Conservation (phyloP, 2,888 invertebrate species). For the Scelioninae gen. 1 region DNA sequence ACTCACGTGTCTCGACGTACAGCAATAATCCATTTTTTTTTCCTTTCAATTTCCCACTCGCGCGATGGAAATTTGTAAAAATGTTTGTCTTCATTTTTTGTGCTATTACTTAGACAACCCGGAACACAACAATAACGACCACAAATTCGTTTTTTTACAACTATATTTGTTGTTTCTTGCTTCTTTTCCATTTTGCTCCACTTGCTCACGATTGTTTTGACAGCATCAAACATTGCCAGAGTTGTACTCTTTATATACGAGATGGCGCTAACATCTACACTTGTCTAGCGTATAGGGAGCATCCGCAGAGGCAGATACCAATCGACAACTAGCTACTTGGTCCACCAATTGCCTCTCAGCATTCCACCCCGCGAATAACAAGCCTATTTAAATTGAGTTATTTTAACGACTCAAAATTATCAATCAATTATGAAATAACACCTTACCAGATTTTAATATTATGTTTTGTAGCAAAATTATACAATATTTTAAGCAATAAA, state of each 20-base stretch:
- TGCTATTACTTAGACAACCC: neutral
- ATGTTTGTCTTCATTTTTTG: neutral
- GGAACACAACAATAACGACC: slow-evolving; percentile 19
- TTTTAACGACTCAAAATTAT: too few relatives aligned
- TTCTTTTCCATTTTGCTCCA: neutral
- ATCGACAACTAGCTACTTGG: too few relatives aligned
- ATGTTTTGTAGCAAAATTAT: too few relatives aligned
- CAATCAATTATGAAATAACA: too few relatives aligned
- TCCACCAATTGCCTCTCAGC: too few relatives aligned
- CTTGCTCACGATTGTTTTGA: neutral
- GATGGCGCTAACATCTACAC: too few relatives aligned
- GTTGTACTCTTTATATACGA: neutral
- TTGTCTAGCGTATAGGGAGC: too few relatives aligned
- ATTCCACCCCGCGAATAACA: too few relatives aligned
- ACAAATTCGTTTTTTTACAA: slow-evolving; percentile 5
- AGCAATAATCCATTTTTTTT: slow-evolving; percentile 15
- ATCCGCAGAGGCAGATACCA: too few relatives aligned
- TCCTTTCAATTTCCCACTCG: slow-evolving; percentile 3
- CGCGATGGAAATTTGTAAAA: slow-evolving; percentile 21
- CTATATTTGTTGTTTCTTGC: neutral
- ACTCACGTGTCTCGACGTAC: slow-evolving; percentile 24
- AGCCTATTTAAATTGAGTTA: too few relatives aligned
- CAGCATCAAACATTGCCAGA: neutral
- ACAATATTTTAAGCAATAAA: too few relatives aligned
- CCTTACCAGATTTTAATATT: too few relatives aligned